Base-by-base conservation (phyloP, 2,113 vertebrate genomes). In the Balaeniceps rex region DNA sequence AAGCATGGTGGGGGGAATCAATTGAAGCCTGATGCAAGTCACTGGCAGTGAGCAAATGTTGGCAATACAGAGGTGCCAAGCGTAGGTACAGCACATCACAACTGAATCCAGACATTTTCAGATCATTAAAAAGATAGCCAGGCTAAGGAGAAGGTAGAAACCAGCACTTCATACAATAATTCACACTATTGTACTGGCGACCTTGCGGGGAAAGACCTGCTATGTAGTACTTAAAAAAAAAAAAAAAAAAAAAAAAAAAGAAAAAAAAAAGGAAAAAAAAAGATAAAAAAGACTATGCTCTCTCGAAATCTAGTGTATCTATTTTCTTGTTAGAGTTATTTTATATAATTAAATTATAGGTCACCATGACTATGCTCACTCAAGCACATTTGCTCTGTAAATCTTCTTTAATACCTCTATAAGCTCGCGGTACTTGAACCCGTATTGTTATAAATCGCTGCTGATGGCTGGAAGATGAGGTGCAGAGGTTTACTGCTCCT, bases 101-200 rank as follows among this genome's bases (percentile, higher is more conserved):
- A 93, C 85, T 65, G 80, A 96, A 84, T 61, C 19, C 84, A 70
- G 71, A 44, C 96, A 91, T 74, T 95, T 93, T 95, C 29, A 90
- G 91, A 87, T 91, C 90, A 96, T 95, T 98, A 96, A 93, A 97
- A 97, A 97, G 92, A 94, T 51, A 97, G 91, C 88, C 77, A 81
- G 55, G 86, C 51, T 76, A 91, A 97, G 72, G 79, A 95, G 92
- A 96, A 95, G 91, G 72, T 19, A 87, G 74, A 92, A 96, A 88
- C 34, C 87, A 97, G 69, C 81, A 76, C 46, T 95, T 97, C n/a
- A 24, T 54, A 68, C 57, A 96, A 76, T 92, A 97, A 88, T 64
- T 87, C 90, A 92, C 95, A 87, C 72, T 83, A 65, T 25, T 90
- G 80, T 90, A 85, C 90, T 2, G 3, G 60, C 89, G 77, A 69